Evolutionary conservation across 2,888 invertebrate species (phyloP).

Genomic region (Oligia latruncula): DNA sequence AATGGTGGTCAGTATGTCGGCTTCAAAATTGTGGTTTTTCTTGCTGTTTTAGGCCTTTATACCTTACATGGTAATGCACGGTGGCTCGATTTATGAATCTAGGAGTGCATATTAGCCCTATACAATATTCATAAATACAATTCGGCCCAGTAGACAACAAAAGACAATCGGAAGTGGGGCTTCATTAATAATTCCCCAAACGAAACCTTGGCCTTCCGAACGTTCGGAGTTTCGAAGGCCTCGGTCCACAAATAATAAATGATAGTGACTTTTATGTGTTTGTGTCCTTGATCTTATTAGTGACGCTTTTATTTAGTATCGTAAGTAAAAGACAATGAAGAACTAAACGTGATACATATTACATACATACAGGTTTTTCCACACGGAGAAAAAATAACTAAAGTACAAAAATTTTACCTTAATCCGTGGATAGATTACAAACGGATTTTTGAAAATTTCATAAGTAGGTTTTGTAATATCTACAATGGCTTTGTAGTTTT

Average conservation of each 20-base stretch:
- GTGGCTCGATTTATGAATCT: not conserved
- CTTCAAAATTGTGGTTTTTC: not conserved
- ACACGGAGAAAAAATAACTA: not conserved
- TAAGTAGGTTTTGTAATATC: not conserved
- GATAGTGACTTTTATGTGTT: constrained; percentile 22
- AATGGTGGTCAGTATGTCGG: not conserved
- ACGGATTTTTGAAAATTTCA: not conserved
- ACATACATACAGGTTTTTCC: not conserved
- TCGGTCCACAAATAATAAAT: constrained; percentile 46
- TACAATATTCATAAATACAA: not conserved
- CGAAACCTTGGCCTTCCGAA: constrained; percentile 39
- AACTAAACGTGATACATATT: not conserved
- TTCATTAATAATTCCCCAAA: constrained; percentile 27
- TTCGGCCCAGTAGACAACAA: not conserved
- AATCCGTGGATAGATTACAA: not conserved
- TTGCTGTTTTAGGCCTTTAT: not conserved
- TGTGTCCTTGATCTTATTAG: constrained; percentile 41
- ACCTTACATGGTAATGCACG: not conserved
- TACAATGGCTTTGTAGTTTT: not conserved
- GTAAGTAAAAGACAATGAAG: not conserved
- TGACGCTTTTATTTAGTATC: not conserved
- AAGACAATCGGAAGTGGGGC: constrained; percentile 10
- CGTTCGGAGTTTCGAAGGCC: not conserved
- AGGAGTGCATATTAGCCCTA: not conserved
- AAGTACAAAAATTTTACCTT: not conserved